phyloP scores from a whole-genome alignment of 92 coral and sea anemone species.

The Bergia puertoricense region DNA sequence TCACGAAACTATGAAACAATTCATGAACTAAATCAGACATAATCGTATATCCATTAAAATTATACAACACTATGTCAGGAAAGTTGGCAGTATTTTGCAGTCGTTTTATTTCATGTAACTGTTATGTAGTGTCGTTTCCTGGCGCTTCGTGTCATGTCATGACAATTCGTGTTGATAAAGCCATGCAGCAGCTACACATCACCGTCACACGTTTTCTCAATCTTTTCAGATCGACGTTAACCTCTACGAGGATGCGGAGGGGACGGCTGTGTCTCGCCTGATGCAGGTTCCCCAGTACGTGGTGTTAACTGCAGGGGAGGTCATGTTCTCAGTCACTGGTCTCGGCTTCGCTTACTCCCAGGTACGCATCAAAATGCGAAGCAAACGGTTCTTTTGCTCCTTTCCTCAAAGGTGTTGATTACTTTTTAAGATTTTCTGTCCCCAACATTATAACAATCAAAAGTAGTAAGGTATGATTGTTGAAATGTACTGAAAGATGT shows the following conservation, averaged over 20 bases:
- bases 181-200: background rate
- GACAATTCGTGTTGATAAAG: background rate
- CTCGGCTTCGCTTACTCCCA: conserved; percentile 91
- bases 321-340: conserved; percentile 93
- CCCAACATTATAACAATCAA: background rate
- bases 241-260: conserved; percentile 77
- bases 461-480: background rate
- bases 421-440: too few relatives aligned
- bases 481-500: background rate
- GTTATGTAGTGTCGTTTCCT: too few relatives aligned
- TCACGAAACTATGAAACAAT: too few relatives aligned
- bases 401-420: too few relatives aligned
- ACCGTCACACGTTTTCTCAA: background rate
- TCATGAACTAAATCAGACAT: too few relatives aligned
- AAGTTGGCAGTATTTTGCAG: too few relatives aligned
- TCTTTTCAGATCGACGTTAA: conserved; percentile 65
- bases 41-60: too few relatives aligned
- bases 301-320: conserved; percentile 80
- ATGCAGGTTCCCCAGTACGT: conserved; percentile 85
- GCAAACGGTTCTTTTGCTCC: background rate
- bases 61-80: too few relatives aligned
- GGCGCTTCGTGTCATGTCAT: background rate
- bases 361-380: conserved; percentile 38
- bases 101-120: too few relatives aligned
- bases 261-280: conserved; percentile 80